Evolutionary conservation across 2,888 invertebrate species (phyloP).

Genomic region (Seladonia tumulorum): DNA sequence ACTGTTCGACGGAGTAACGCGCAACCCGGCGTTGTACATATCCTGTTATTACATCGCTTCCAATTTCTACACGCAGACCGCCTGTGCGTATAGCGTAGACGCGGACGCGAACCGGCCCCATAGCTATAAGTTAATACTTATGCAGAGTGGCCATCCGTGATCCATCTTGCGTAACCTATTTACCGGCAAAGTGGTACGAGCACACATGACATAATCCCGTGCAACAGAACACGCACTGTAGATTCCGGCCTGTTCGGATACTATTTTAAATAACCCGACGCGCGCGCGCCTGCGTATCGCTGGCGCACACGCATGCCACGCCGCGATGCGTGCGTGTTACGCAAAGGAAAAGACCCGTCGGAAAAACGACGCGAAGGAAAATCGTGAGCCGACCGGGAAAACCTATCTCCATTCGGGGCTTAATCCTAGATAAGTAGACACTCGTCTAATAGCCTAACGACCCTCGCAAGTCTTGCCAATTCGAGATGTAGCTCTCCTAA

Average conservation of each 20-base stretch:
- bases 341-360: conserved; percentile 43
- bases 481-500: neutral
- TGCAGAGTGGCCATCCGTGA: conserved; percentile 70
- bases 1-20: conserved; percentile 1
- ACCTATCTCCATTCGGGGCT: neutral
- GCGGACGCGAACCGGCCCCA: conserved; percentile 19
- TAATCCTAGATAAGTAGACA: neutral
- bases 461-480: neutral
- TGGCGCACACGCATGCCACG: conserved; percentile 24
- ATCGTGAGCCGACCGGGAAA: neutral
- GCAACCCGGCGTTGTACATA: conserved; percentile 14
- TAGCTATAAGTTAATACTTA: conserved; percentile 68
- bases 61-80: conserved; percentile 38
- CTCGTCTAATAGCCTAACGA: neutral
- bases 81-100: neutral
- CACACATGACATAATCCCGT: conserved; percentile 76
- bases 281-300: conserved; percentile 36
- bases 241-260: conserved; percentile 58
- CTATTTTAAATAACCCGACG: conserved; percentile 64
- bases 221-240: conserved; percentile 58
- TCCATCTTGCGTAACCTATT: conserved; percentile 82
- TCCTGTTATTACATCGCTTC: conserved; percentile 28
- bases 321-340: conserved; percentile 39
- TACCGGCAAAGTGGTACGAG: conserved; percentile 73
- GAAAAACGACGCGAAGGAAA: neutral